Conservation (phyloP, 2,797 vertebrate species). For the Tokudaia tokunoshimensis region DNA sequence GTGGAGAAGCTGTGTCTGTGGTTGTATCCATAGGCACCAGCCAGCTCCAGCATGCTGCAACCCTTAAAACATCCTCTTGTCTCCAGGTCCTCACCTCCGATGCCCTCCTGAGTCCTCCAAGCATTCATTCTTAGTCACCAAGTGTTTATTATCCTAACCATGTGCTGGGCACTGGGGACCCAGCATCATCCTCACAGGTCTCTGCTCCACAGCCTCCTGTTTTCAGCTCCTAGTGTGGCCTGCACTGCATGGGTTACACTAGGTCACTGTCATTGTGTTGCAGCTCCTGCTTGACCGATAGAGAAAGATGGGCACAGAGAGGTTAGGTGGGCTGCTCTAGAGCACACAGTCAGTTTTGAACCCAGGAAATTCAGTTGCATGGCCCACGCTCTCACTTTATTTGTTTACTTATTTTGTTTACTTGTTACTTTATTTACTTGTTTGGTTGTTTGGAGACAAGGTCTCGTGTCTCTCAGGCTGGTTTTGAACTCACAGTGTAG, state of each 20-base stretch:
- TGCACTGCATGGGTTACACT: not conserved
- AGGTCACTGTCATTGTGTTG: not conserved
- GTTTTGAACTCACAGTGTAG: not conserved
- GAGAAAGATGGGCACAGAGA: not conserved
- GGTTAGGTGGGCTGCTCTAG: not conserved
- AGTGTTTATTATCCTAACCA: not conserved
- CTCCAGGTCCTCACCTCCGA: not conserved
- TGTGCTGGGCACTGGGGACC: not conserved
- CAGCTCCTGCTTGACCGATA: not conserved
- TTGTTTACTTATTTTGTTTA: not conserved
- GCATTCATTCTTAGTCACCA: not conserved
- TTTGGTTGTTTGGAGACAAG: not conserved
- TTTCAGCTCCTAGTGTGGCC: fast-evolving
- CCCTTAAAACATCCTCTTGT: not conserved
- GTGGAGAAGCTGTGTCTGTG: conserved; percentile 95
- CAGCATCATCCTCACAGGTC: not conserved
- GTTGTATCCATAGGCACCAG: conserved; percentile 76
- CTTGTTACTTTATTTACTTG: too few relatives aligned
- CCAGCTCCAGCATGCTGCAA: not conserved
- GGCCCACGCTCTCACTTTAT: not conserved
- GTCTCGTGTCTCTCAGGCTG: not conserved
- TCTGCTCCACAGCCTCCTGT: not conserved
- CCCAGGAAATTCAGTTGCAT: not conserved
- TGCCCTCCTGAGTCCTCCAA: not conserved
- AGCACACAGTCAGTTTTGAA: not conserved